Evolutionary conservation across 2,113 vertebrate species (phyloP), one percentile per base, ranked within the genome.

Genomic region (Daphoenositta chrysoptera): DNA sequence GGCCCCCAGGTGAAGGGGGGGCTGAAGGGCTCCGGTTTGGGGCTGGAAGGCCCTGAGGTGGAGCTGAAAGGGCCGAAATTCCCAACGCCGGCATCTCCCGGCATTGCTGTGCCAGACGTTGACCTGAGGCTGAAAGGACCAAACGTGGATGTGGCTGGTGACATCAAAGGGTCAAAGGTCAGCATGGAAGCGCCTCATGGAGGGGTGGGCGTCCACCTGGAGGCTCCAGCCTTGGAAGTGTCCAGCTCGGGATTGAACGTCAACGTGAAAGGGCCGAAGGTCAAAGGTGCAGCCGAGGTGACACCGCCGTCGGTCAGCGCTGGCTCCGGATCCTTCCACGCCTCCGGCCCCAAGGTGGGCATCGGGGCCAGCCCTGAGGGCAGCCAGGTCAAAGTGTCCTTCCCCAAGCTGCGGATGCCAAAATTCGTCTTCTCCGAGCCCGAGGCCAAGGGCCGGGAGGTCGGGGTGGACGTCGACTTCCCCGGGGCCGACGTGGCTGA

Each of bases 341-440:
- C 93, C 42, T 70, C 83, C 11, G 83, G 92, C 56, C 92, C 93
- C 4, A 96, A 70, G 35, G 12, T 20, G 3, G 72, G 80, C 61
- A 15, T 65, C 5, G 24, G 75, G 8, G 83, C 90, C 9, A 44
- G 65, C 57, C 72, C 60, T 4, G 95, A 97, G 50, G 80, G 93
- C 23, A 13, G 63, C 30, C 27, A 83, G 87, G 98, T 97, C 31
- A 97, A 73, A 53, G 97, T 98, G 4, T 96, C 97, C 15, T 98
- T 98, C 95, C 98, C 98, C 40, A 98, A 97, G 82, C 97, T 98
- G 82, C 91, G 98, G 33, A 97, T 98, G 85, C 98, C 98, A 0
- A 98, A 98, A 40, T 98, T 98, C 4, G 69, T 80, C 19, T 95
- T 95, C 51, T 93, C 97, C 0, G 97, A 97, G 37, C 89, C 97